These are phyloP conservation scores for Cnemophilus loriae DNA, from an alignment of 2,113 vertebrate species.

Conservation along the genomic window DNA sequence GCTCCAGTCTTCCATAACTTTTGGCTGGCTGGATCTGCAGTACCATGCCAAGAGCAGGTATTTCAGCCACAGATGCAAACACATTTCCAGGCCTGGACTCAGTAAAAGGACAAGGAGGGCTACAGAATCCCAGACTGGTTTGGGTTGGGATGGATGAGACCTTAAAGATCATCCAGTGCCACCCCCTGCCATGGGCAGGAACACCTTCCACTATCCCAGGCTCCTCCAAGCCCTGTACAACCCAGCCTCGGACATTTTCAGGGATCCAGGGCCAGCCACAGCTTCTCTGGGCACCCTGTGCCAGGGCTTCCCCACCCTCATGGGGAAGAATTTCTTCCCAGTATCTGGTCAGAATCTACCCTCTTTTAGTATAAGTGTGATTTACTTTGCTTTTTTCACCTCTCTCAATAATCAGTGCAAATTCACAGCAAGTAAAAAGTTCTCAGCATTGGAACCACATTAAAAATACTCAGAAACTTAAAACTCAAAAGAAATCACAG, in stretches of 20 bases:
- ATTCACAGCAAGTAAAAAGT: not conserved
- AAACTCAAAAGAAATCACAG: not conserved
- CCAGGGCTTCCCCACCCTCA: fast-evolving
- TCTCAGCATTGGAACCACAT: not conserved
- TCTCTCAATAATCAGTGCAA: not conserved
- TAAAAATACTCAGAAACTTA: not conserved
- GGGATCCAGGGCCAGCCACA: not conserved
- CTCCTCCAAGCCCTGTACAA: fast-evolving
- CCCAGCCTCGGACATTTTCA: not conserved
- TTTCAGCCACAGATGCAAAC: not conserved
- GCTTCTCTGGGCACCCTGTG: not conserved
- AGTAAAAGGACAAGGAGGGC: not conserved
- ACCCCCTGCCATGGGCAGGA: not conserved
- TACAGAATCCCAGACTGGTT: not conserved
- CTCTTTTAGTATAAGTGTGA: not conserved
- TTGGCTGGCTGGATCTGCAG: not conserved
- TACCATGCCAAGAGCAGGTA: not conserved
- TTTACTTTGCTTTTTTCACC: not conserved
- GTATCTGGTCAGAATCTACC: not conserved
- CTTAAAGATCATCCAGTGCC: not conserved
- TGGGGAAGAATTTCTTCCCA: not conserved
- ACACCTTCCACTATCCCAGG: fast-evolving
- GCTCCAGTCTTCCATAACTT: not conserved
- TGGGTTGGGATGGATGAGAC: not conserved
- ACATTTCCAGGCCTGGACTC: not conserved